These are phyloP conservation scores for Mirounga angustirostris DNA, from an alignment of 2,113 vertebrate genomes.

Conservation along the genomic window DNA sequence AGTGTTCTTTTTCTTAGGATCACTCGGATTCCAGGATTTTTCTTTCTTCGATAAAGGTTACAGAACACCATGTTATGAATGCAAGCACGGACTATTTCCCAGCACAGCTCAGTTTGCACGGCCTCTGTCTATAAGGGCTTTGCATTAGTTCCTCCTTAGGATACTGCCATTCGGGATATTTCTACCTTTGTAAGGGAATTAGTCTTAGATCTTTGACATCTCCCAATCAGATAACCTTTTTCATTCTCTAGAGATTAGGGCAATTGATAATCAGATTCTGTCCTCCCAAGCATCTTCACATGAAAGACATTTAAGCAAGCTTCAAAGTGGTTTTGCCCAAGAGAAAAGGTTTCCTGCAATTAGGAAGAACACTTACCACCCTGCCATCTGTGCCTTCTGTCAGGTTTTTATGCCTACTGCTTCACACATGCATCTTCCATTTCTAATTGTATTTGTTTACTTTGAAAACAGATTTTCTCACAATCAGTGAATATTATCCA, in stretches of 20 bases:
- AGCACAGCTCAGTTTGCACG: background rate
- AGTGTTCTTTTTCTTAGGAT: background rate
- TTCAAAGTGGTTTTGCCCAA: constrained; percentile 69
- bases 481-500: constrained; percentile 10
- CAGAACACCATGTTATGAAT: background rate
- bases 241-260: constrained; percentile 57
- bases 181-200: background rate
- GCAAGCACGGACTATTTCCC: no score
- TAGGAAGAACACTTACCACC: constrained; percentile 65
- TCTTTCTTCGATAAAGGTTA: background rate
- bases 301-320: constrained; percentile 71
- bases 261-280: constrained; percentile 63
- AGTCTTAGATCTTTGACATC: constrained; percentile 46
- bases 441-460: constrained; percentile 52
- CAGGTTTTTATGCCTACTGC: constrained; percentile 29
- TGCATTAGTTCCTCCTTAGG: background rate
- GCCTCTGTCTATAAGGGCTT: background rate
- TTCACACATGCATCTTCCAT: constrained; percentile 39
- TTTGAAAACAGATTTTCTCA: constrained; percentile 43
- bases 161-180: background rate
- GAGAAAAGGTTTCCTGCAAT: constrained; percentile 67
- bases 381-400: constrained; percentile 73
- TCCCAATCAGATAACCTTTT: constrained; percentile 53
- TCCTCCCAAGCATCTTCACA: constrained; percentile 57
- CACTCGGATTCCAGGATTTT: background rate